Evolutionary conservation across 2,113 vertebrate genomes (phyloP), one percentile per base, ranked within the genome.

Genomic region (Benitochromis conjunctus): DNA sequence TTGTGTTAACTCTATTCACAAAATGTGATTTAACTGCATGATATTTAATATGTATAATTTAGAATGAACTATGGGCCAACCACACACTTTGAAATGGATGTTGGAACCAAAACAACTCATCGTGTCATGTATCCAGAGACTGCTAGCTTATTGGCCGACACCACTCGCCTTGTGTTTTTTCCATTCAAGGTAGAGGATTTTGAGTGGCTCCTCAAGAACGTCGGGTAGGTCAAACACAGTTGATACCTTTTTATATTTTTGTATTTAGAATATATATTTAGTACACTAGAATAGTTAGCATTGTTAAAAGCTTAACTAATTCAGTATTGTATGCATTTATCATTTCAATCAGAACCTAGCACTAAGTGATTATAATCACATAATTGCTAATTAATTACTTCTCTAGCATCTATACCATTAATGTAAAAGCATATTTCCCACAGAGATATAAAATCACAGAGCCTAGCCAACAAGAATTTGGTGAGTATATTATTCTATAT

Each of bases 141-240:
- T 4, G 88, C 92, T 3, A 14, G 51, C 4, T 21, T 94, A 21
- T 5, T 94, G 2, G 83, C 84, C 1, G 34, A 79, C 64, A 34
- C 19, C 34, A 94, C 87, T 18, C 90, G 87, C 31, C 83, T 94
- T 14, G 74, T 94, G 21, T 31, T 94, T 51, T 4, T 91, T 79
- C 85, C 94, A 14, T 93, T 91, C 56, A 93, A 93, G 80, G 86
- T 81, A 19, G 4, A 1, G 5, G 94, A 93, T 38, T 5, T 94
- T 1, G 26, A 36, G 34, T 94, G 91, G 89, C 53, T 92, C 21
- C 21, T 43, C 1, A 12, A 57, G 7, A 29, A 57, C 7, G 12
- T 57, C 26, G 86, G 82, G 91, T 90, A 18, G 87, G 82, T 89
- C 26, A 48, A 16, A 53, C 16, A 24, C 7, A 21, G 34, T 16